phyloP scores from a whole-genome alignment of 1,140 invertebrate species.

The Contarinia nasturtii region DNA sequence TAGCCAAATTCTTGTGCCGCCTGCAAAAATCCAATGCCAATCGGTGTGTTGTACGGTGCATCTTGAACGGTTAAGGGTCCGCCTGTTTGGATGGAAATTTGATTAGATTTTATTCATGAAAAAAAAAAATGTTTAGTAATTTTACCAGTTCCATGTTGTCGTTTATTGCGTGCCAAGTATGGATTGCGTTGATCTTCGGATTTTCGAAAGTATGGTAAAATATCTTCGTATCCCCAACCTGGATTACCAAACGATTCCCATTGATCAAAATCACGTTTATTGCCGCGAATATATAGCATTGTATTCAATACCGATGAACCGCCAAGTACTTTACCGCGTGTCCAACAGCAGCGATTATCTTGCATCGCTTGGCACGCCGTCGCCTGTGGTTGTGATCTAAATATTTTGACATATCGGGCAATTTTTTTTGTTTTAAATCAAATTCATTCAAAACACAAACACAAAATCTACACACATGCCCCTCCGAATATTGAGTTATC shows the following conservation, averaged over 20 bases:
- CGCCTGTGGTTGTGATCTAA: conserved; percentile 60
- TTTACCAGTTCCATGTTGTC: conserved; percentile 47
- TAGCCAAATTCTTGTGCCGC: conserved; percentile 82
- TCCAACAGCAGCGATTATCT: conserved; percentile 64
- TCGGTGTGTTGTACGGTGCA: conserved; percentile 55
- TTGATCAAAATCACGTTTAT: conserved; percentile 71
- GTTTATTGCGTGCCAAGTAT: conserved; percentile 47
- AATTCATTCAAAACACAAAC: too few relatives aligned
- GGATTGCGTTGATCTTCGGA: conserved; percentile 68
- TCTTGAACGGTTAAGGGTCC: conserved; percentile 68
- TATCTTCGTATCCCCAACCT: conserved; percentile 77
- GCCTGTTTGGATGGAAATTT: conserved; percentile 28
- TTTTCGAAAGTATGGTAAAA: conserved; percentile 75
- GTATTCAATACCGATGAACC: conserved; percentile 74
- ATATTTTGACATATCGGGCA: conserved; percentile 12
- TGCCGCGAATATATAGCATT: conserved; percentile 85
- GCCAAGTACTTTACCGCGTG: conserved; percentile 65
- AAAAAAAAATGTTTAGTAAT: too few relatives aligned
- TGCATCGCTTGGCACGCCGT: conserved; percentile 70
- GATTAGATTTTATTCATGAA: neutral
- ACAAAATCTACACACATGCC: too few relatives aligned
- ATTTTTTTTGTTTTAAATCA: neutral
- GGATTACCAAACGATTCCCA: conserved; percentile 76
- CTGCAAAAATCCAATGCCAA: conserved; percentile 65
- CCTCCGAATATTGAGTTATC: too few relatives aligned